Base-by-base conservation (phyloP, 2,797 vertebrate genomes). In the Pangasius mekongensis region DNA sequence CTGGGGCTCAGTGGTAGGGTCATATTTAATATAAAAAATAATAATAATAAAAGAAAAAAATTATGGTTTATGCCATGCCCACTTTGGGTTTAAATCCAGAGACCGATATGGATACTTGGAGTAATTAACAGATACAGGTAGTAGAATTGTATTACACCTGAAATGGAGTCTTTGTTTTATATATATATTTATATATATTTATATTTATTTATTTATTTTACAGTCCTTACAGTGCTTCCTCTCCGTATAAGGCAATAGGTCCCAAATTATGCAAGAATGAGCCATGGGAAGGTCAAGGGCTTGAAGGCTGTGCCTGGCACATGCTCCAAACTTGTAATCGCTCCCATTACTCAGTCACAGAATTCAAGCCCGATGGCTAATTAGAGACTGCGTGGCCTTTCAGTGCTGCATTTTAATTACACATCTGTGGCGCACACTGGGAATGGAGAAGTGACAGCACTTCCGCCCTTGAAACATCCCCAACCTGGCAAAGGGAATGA, bases 381-480 rank as follows among this genome's bases (percentile, higher is more conserved):
- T 97, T 95, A 95, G 93, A 94, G 93, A 94, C 94, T 95, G 91
- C 81, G 87, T 94, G 92, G 91, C 92, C 94, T 94, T 95, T 95
- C 92, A 94, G 92, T 92, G 87, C 91, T 85, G 89, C 91, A 91
- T 94, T 96, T 95, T 96, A 96, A 96, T 97, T 96, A 96, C 93
- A 96, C 95, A 95, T 94, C 91, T 93, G 93, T 94, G 89, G 87
- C 43, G 93, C 93, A 93, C 74, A 88, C 67, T 86, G 90, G 87
- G 82, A 91, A 94, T 71, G 84, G 71, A 87, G 90, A 91, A 93
- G 87, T 89, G 90, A 92, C 90, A 89, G 86, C 74, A 83, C 85
- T 43, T 83, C 78, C 56, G 39, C 82, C 83, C 64, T 69, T 86
- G 43, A 90, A 90, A 67, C 86, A 74, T 84, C 58, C 67, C 80